Base-by-base conservation (phyloP, 92 coral and sea anemone genomes). In the Phymanthus crucifer region DNA sequence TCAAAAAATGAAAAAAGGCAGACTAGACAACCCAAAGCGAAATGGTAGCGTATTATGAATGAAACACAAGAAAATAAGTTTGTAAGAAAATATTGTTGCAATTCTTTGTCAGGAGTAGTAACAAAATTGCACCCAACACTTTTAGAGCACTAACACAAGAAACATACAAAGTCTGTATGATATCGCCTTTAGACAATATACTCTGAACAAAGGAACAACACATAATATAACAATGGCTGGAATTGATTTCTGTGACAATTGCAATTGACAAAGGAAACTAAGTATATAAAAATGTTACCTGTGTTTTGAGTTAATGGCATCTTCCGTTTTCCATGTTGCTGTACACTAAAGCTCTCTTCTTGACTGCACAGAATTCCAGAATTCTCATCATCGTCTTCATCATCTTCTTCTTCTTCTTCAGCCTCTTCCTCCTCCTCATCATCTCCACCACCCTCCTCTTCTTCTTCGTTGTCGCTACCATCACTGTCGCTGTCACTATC, bases 401-500 rank as follows among this genome's bases (percentile, higher is more conserved):
- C 79, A 32, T 75, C 79, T 61, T 89, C 94, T 52, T 88, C 84
- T 17, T 84, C 92, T 14, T 86, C 97, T 29, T 86, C 93, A 4
- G 85, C 93, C 40, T 88, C 92, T 3, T 80, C 92, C 2, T 83
- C 91, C 4, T 85, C 93, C 14, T 85, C 86, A 26, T 79, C 87
- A 17, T 74, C 88, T 36, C 86, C 97, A 32, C 66, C 93, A 5
- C 83, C 93, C 35, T 85, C 94, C 50, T 89, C 88, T n/a, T 87
- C 98, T 57, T 84, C 85, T 31, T 88, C 98, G 73, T 89, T 83
- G 36, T 87, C 83, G 57, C 98, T 87, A 64, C 91, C 88, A 29
- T 87, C 98, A 66, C 86, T 87, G 31, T 88, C 98, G 73, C 91
- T 83, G 36, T 87, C 83, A 66, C 98, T 87, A 40, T 82, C 92